Base-by-base conservation (phyloP, 2,113 vertebrate genomes). In the Chloroceryle aenea region DNA sequence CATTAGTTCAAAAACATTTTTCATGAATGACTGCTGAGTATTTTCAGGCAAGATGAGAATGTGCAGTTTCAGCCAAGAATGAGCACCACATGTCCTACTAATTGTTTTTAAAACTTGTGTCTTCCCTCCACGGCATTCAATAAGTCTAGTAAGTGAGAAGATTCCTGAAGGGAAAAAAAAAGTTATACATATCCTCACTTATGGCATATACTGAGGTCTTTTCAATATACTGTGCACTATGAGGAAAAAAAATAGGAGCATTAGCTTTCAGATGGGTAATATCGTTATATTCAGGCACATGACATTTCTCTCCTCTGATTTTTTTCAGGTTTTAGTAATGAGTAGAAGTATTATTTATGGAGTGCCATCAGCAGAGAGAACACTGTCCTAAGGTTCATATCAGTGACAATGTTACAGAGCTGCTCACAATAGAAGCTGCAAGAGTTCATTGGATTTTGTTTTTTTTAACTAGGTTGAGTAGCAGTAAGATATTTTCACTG, bases 1-100 rank as follows among this genome's bases (percentile, higher is more conserved):
- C 98, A 98, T 98, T 98, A 98, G 98, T 98, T 98, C 96, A 97
- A 97, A 98, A 98, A 96, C 98, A 98, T 98, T 98, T 98, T 98
- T 98, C 98, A 98, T 97, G 97, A 98, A 97, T 58, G 97, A 97
- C 97, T 97, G 98, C 98, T 83, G 98, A 98, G 97, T 95, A 93
- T 98, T 98, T 97, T 97, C 96, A 93, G 88, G 97, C 98, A 98
- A 50, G 98, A 98, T 96, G 97, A 98, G 94, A 94, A 97, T 95
- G 89, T 92, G 84, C 85, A 89, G 97, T 90, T 96, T 93, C 97
- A 98, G 97, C 98, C 98, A 98, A 97, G 97, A 98, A 97, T 95
- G 94, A 98, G 95, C 93, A 97, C 91, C 97, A 97, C 97, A 95
- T 97, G 98, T 98, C 97, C 95, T 85, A 26, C 97, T 98, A 98